Base-by-base conservation (phyloP, 2,888 invertebrate genomes). In the Agriopis leucophaearia region DNA sequence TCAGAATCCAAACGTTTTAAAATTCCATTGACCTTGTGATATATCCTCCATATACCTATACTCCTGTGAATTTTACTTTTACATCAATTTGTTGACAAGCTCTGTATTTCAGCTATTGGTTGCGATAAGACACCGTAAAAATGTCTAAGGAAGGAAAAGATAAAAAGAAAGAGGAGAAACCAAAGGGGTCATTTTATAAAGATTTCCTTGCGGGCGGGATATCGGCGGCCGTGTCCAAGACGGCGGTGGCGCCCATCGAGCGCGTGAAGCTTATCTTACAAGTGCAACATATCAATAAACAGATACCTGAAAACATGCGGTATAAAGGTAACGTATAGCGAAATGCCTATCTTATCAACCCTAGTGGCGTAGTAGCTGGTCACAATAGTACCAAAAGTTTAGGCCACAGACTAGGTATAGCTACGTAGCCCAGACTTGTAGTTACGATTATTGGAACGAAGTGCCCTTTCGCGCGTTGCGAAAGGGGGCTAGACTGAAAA, bases 181-280 rank as follows among this genome's bases (percentile, higher is more conserved):
- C 55, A 42, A 5, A 12, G 27, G 27, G 40, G 6, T 40, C 96
- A 74, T 98, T 98, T 89, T 85, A 96, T 79, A 98, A 98, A 94
- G 99, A 98, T 94, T 98, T 98, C 87, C 86, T 97, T 69, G 98
- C 98, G 74, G 99, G 99, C 79, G 99, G 99, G 74, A 95, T 98
- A 57, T 97, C 99, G 52, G 99, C 99, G 42, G 99, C 98, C 51
- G 96, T 98, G 75, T 98, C 99, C 60, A 99, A 99, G 89, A 99
- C 99, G 54, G 96, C 97, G 50, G 98, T 98, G 71, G 99, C 99
- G 16, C 99, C 99, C 66, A 99, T 99, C 84, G 99, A 99, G 94
- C 96, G 99, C 86, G 98, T 99, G 56, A 99, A 99, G 90, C 94
- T 99, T 78, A 95, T 99, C 72, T 95, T 99, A 75, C 99, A 99